phyloP scores from a whole-genome alignment of 92 coral and sea anemone species.

The Parazoanthus swiftii region DNA sequence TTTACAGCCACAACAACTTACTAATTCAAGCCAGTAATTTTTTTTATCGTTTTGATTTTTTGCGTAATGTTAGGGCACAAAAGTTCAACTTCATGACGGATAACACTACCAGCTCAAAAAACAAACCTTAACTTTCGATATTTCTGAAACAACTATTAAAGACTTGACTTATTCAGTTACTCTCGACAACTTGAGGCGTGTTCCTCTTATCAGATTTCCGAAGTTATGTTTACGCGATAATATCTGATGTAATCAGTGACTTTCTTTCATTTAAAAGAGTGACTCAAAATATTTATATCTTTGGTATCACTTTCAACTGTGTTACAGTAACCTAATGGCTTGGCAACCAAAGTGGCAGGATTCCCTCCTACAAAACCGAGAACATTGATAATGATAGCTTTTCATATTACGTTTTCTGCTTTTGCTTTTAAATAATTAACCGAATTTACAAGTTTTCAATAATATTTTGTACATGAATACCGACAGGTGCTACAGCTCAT shows the following conservation, averaged over 20 bases:
- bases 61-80: not conserved
- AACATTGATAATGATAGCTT: not conserved
- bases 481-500: not conserved
- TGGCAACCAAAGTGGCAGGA: not conserved
- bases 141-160: too few species aligned
- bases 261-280: not conserved
- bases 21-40: not conserved
- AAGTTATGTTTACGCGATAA: not conserved
- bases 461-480: not conserved
- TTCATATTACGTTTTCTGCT: not conserved
- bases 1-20: not conserved
- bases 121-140: too few species aligned
- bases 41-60: not conserved
- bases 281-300: not conserved
- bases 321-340: not conserved
- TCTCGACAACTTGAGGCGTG: not conserved
- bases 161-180: too few species aligned
- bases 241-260: not conserved
- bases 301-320: not conserved
- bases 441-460: not conserved
- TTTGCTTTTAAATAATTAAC: slow-evolving; percentile 26
- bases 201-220: not conserved
- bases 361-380: slow-evolving; percentile 6
- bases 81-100: not conserved
- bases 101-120: not conserved